Base-by-base conservation (phyloP, 1,140 invertebrate species). In the Listronotus bonariensis region DNA sequence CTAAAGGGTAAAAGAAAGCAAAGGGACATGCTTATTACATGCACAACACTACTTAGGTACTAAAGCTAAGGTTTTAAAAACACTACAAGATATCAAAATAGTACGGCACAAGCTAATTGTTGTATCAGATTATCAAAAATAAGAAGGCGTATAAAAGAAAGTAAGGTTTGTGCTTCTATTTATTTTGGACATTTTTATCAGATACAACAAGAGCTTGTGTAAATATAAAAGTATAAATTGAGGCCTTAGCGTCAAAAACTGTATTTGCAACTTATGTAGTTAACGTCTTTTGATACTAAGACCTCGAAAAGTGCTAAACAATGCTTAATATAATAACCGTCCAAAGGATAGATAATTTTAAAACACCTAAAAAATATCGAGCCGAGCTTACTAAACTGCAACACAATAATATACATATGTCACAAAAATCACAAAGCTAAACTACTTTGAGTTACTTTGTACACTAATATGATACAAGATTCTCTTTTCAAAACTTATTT, bases 1-100 rank as follows among this genome's bases (percentile, higher is more conserved):
- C 77, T 78, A 69, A 65, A 51, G 41, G 59, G 42, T 64, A 67
- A 68, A 46, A 67, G 67, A 54, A 68, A 69, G 52, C 31, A 43
- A 63, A 55, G 31, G 14, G 42, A n/a, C 63, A 65, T 65, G 63
- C 63, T 51, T 64, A 55, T 62, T 48, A 74, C 75, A 76, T 77
- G 75, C 75, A 76, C 67, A 72, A 64, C 36, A 60, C 38, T 58
- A 53, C 65, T 36, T 36, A 36, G 34, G 34, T 10, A 36, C 34
- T 36, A 36, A 36, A 7, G 34, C 34, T 36, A 9, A 10, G 8
- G 8, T 36, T 36, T 10, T 36, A 51, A 26, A 51, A 31, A 17
- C n/a, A 14, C 51, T n/a, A 18, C 20, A 7, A 53, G 12, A 38
- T 54, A 52, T 32, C 45, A 46, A 46, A 18, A 46, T 7, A 49